Conservation (phyloP, 1,140 invertebrate genomes). For the Caenorhabditis brenneri region DNA sequence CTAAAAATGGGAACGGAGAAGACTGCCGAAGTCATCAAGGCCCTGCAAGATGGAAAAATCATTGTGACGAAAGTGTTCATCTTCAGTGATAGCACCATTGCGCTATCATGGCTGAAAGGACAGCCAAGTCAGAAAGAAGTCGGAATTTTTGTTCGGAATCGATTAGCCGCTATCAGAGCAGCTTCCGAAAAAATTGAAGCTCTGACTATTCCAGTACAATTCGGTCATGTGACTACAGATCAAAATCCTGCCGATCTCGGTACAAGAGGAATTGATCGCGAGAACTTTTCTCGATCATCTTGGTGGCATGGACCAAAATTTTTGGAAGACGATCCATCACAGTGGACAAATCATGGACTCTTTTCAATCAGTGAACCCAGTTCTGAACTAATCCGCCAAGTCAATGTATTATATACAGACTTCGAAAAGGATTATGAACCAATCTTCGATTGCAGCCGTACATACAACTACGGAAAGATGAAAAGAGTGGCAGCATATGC, state of each 20-base stretch:
- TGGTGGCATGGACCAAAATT: neutral
- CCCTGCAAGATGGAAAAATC: neutral
- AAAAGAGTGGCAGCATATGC: neutral
- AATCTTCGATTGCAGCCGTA: neutral
- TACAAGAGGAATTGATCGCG: neutral
- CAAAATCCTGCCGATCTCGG: constrained; percentile 13
- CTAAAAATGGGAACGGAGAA: neutral
- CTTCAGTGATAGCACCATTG: neutral
- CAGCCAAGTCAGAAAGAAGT: neutral
- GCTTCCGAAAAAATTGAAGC: neutral
- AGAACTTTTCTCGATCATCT: no score
- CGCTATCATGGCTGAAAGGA: neutral
- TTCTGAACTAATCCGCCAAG: no score
- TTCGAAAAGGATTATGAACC: neutral
- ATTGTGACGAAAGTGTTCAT: neutral
- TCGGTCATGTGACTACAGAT: neutral
- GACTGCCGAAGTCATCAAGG: neutral
- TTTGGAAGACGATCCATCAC: neutral
- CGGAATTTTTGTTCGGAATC: neutral
- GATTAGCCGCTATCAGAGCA: neutral
- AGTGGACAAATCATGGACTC: neutral
- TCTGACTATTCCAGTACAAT: neutral
- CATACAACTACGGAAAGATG: neutral
- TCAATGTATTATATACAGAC: neutral
- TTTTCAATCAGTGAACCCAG: neutral